Conservation (phyloP, 2,888 invertebrate species). For the Dryobota labecula region DNA sequence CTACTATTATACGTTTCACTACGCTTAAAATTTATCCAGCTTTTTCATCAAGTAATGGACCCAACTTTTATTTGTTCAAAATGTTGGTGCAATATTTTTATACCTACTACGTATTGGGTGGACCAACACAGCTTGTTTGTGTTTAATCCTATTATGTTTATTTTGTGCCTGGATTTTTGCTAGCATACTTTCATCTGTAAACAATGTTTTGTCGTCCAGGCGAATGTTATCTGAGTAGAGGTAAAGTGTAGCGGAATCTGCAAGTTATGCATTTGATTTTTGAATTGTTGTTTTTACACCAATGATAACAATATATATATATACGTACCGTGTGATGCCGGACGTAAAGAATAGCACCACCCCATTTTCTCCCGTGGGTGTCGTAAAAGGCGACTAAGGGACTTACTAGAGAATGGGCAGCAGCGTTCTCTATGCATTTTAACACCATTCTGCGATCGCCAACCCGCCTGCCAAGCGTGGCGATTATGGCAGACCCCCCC, state of each 20-base stretch:
- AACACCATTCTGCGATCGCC: no score
- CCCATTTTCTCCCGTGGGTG: no score
- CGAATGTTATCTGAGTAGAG: slow-evolving; percentile 9
- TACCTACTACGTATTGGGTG: slow-evolving; percentile 13
- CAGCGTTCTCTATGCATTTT: no score
- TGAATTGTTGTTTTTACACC: no score
- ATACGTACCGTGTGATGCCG: no score
- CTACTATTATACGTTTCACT: not conserved
- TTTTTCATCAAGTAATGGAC: slow-evolving; percentile 40
- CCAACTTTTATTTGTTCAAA: slow-evolving; percentile 19
- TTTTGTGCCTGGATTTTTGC: slow-evolving; percentile 30
- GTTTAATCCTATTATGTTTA: slow-evolving; percentile 54
- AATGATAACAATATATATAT: no score
- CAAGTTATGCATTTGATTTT: not conserved
- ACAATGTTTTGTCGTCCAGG: slow-evolving; percentile 9
- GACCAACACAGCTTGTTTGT: slow-evolving; percentile 41
- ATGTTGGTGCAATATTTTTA: slow-evolving; percentile 20
- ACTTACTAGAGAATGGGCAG: no score
- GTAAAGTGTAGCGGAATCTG: not conserved
- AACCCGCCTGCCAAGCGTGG: no score
- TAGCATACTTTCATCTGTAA: slow-evolving; percentile 17
- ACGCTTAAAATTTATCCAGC: not conserved
- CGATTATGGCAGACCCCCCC: no score
- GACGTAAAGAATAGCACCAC: no score
- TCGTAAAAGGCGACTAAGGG: no score